phyloP scores from a whole-genome alignment of 2,888 invertebrate species.

The Tetanocera ferruginea region DNA sequence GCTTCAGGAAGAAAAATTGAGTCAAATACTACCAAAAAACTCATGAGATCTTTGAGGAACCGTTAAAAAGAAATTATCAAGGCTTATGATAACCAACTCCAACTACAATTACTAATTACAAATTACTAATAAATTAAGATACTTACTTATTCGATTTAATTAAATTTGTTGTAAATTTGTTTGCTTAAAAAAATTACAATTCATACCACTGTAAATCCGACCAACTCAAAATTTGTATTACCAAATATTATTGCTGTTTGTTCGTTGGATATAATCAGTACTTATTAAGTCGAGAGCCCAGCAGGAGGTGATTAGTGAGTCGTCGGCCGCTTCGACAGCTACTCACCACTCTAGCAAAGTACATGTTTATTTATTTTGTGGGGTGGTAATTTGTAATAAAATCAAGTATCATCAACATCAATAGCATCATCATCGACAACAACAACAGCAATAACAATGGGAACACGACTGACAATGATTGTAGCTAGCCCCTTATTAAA shows the following conservation, averaged over 20 bases:
- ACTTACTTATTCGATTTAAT: background rate
- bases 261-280: conserved; percentile 13
- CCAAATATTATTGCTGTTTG: background rate
- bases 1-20: too few relatives aligned
- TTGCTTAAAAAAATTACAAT: background rate
- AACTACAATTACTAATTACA: too few relatives aligned
- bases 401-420: conserved; percentile 60
- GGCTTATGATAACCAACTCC: too few relatives aligned
- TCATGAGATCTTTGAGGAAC: too few relatives aligned
- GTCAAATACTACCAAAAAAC: too few relatives aligned
- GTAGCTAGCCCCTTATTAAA: conserved; percentile 38
- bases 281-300: conserved; percentile 45
- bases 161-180: background rate
- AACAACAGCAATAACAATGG: conserved; percentile 45
- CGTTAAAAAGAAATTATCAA: too few relatives aligned
- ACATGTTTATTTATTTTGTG: conserved; percentile 50
- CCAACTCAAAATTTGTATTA: background rate
- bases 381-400: conserved; percentile 66
- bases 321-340: conserved; percentile 42
- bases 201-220: background rate
- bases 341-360: conserved; percentile 25
- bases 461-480: conserved; percentile 27
- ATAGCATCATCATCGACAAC: conserved; percentile 26
- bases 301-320: conserved; percentile 63
- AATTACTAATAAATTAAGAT: too few relatives aligned